A percentile compares a stretch with the other conserved stretches of the same genome.
phyloP scores from a whole-genome alignment of 2,113 vertebrate genomes.

The Pedetes capensis region DNA sequence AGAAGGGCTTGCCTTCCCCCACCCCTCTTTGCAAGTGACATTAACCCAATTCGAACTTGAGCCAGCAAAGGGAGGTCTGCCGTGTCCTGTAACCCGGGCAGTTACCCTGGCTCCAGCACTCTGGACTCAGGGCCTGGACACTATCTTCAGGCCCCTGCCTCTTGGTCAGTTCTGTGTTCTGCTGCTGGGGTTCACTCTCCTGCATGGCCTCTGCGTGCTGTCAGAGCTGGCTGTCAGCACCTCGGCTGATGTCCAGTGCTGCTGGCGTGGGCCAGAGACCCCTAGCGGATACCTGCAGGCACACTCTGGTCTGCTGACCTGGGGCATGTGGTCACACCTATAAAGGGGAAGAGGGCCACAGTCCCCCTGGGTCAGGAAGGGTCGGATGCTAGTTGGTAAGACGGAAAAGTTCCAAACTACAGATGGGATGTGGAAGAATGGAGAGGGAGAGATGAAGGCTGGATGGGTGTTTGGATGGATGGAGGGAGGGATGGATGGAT shows the following conservation, averaged over 20 bases:
- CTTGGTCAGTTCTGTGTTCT: not conserved
- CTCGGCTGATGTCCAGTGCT: not conserved
- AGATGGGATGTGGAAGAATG: too few relatives aligned
- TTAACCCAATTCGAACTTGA: not conserved
- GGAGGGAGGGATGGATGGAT: not conserved
- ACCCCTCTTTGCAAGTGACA: not conserved
- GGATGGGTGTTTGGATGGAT: fast-evolving
- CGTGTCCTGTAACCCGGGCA: not conserved
- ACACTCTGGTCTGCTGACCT: not conserved
- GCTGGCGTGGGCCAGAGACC: not conserved
- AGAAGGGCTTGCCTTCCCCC: not conserved
- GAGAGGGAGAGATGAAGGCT: not conserved
- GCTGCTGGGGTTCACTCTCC: not conserved
- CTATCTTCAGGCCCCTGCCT: too few relatives aligned
- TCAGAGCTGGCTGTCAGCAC: not conserved
- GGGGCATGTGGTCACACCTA: not conserved
- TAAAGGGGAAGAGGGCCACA: not conserved
- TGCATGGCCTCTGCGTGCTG: too few relatives aligned
- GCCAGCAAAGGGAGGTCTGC: not conserved
- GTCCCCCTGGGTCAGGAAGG: fast-evolving
- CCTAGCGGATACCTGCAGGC: not conserved
- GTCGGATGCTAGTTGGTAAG: not conserved
- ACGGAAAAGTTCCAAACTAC: not conserved
- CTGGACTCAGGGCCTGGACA: fast-evolving
- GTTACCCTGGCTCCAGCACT: not conserved